Conservation (phyloP, 1,140 invertebrate species). For the Trichonephila clavipes region DNA sequence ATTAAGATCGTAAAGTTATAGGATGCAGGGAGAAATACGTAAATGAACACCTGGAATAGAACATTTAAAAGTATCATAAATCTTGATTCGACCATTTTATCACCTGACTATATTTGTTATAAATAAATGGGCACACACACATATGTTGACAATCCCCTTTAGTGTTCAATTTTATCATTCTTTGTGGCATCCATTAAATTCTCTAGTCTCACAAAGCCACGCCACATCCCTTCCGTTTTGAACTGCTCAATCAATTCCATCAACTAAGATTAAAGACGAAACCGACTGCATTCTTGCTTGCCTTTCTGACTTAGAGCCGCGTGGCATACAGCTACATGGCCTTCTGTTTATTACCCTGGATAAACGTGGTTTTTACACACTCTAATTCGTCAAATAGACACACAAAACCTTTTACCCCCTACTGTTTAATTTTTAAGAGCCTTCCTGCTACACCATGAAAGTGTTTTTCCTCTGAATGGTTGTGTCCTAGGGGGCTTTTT, state of each 20-base stretch:
- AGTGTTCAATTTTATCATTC: not conserved
- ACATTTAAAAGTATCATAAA: no score
- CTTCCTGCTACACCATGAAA: not conserved
- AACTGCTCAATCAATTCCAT: not conserved
- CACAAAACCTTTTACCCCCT: slow-evolving; percentile 17
- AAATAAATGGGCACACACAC: not conserved
- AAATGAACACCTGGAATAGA: no score
- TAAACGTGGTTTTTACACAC: slow-evolving; percentile 13
- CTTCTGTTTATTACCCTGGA: not conserved
- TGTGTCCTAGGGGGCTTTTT: not conserved
- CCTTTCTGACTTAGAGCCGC: not conserved
- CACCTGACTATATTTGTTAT: not conserved
- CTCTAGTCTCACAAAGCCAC: not conserved
- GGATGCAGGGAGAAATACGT: no score
- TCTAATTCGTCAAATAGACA: slow-evolving; percentile 36
- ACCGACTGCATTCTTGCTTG: not conserved
- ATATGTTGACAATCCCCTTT: not conserved
- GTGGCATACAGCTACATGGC: not conserved
- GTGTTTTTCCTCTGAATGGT: not conserved
- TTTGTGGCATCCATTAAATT: not conserved
- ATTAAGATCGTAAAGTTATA: no score
- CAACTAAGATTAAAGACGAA: not conserved
- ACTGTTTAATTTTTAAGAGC: slow-evolving; percentile 45
- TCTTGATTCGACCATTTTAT: no score
- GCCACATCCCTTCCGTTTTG: not conserved